Evolutionary conservation across 2,797 vertebrate genomes (phyloP).

Genomic region (Catostomus latipinnis): DNA sequence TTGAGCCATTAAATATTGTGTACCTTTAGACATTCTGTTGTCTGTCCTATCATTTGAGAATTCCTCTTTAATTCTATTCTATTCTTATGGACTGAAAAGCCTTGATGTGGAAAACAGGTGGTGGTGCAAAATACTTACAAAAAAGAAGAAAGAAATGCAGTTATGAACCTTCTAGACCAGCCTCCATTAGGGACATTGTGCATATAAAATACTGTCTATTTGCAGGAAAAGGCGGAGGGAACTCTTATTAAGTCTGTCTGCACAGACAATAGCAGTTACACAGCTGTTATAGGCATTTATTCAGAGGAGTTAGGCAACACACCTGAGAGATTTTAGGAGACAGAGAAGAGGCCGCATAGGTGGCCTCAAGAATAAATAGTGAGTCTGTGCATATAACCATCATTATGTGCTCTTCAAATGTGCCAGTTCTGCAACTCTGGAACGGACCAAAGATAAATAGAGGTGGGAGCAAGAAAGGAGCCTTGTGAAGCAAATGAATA

Average conservation of each 20-base stretch:
- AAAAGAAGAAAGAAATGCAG: conserved; percentile 15
- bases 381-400: conserved; percentile 46
- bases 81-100: conserved; percentile 8
- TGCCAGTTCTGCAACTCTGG: conserved; percentile 49
- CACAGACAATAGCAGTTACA: conserved; percentile 45
- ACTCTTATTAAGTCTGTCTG: conserved; percentile 34
- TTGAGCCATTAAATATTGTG: conserved; percentile 86
- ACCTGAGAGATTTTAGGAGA: conserved; percentile 41
- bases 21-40: conserved; percentile 52
- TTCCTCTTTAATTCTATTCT: not conserved
- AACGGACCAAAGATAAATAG: conserved; percentile 21
- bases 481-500: conserved; percentile 49
- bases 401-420: conserved; percentile 47
- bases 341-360: conserved; percentile 43
- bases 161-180: conserved; percentile 28
- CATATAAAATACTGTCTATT: conserved; percentile 22
- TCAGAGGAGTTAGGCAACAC: conserved; percentile 37
- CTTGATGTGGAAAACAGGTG: conserved; percentile 24
- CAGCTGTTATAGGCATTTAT: conserved; percentile 48
- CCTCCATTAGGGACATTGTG: conserved; percentile 28
- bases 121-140: conserved; percentile 21
- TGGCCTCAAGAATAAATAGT: conserved; percentile 42
- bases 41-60: conserved; percentile 38
- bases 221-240: conserved; percentile 3
- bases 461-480: conserved; percentile 20